Conservation (phyloP, 2,797 vertebrate genomes). For the Adelosebastes latens region DNA sequence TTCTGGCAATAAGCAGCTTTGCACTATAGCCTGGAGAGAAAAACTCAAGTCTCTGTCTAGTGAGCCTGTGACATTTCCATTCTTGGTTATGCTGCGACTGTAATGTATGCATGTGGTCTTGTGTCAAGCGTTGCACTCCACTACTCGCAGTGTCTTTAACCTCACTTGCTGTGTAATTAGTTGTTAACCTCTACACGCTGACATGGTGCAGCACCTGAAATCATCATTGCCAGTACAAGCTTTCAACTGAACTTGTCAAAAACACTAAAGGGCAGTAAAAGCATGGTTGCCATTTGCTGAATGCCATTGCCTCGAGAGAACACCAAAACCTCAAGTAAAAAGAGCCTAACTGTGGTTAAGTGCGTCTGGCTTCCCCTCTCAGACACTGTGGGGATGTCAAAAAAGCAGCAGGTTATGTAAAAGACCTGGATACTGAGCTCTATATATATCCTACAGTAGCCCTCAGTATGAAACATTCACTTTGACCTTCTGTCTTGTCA, state of each 20-base stretch:
- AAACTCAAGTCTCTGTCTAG: background rate
- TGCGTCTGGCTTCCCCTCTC: constrained; percentile 71
- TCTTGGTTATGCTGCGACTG: constrained; percentile 15
- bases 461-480: constrained; percentile 78
- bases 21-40: constrained; percentile 1
- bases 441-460: constrained; percentile 73
- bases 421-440: constrained; percentile 69
- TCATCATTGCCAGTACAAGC: constrained; percentile 30
- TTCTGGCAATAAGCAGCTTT: constrained; percentile 36
- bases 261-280: constrained; percentile 35
- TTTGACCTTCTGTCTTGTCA: constrained; percentile 82
- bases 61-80: constrained; percentile 34
- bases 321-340: constrained; percentile 35
- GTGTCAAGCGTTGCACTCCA: constrained; percentile 20
- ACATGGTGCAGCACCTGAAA: constrained; percentile 32
- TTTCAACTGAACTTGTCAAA: constrained; percentile 38
- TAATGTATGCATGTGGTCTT: constrained; percentile 32
- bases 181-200: constrained; percentile 24
- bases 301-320: constrained; percentile 24
- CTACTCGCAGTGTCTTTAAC: constrained; percentile 29
- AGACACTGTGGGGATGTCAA: constrained; percentile 84
- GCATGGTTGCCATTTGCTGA: constrained; percentile 21
- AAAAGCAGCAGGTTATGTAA: constrained; percentile 77
- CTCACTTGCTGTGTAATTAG: constrained; percentile 33
- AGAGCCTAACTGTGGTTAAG: constrained; percentile 37